Base-by-base conservation (phyloP, 2,797 vertebrate genomes). In the Acrossocheilus wenchowensis region DNA sequence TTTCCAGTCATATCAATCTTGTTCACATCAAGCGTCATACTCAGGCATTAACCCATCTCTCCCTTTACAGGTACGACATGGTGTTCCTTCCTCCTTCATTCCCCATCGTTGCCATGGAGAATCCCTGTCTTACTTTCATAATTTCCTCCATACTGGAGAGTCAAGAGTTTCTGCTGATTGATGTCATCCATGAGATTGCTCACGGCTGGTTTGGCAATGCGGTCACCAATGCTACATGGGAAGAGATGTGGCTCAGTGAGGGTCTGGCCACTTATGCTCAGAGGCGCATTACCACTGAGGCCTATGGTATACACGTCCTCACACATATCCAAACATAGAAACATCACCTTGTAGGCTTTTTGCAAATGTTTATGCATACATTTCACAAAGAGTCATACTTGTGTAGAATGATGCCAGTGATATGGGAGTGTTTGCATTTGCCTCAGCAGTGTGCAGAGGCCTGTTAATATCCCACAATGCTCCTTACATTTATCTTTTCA, bases 211-310 rank as follows among this genome's bases (percentile, higher is more conserved):
- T 99, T 3, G 98, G 98, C 34, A 99, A 99, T 0, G 97, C 98
- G 0, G 98, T 99, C 93, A 99, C 98, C 92, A 99, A 99, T 0
- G 98, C 97, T 90, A 98, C 96, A 0, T 99, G 98, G 98, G 97
- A 99, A 92, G 97, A 99, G 95, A 99, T 99, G 98, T 99, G 98
- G 98, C 95, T 99, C 91, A 99, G 98, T 0, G 98, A 99, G 88
- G 98, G 98, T 5, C 94, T 99, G 68, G 98, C 98, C 85, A 99
- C 98, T 0, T 99, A 98, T 0, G 98, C 98, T 0, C 98, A 99
- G 94, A 95, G 98, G 72, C 95, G 98, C n/a, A 98, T 99, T 93
- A 99, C 98, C 86, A 97, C 96, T 0, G 96, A 97, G 94, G 97
- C 97, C 82, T 98, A 97, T 0, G 97, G 98, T 99, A 90, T 74